Evolutionary conservation across 2,888 invertebrate genomes (phyloP).

Genomic region (Oegoconia quadripuncta): DNA sequence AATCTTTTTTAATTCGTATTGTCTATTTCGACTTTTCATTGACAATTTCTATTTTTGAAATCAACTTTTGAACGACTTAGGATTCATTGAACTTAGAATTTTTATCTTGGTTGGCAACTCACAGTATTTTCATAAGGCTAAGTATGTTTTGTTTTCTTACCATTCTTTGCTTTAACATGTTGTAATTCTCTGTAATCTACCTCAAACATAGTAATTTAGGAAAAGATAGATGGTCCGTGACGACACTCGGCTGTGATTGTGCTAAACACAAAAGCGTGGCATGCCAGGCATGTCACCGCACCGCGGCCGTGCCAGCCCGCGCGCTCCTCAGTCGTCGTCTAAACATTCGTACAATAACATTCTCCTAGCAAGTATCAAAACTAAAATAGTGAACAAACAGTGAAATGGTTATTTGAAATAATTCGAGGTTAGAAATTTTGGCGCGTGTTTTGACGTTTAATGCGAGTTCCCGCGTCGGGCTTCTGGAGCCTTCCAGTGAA

Average conservation of each 20-base stretch:
- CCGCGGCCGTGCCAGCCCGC: slow-evolving; percentile 50
- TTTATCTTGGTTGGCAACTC: too few relatives aligned
- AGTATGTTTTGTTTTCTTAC: too few relatives aligned
- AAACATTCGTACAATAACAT: slow-evolving; percentile 59
- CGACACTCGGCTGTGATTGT: slow-evolving; percentile 40
- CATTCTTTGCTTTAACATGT: too few relatives aligned
- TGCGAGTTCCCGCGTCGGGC: slow-evolving; percentile 25
- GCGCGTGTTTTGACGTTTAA: slow-evolving; percentile 22
- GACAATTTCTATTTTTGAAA: too few relatives aligned
- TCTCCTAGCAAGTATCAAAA: slow-evolving; percentile 26
- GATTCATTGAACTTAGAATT: too few relatives aligned
- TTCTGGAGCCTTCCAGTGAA: slow-evolving; percentile 37
- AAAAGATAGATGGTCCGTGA: slow-evolving; percentile 37
- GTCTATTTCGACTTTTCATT: too few relatives aligned
- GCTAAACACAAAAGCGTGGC: slow-evolving; percentile 55
- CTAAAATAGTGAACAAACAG: slow-evolving; percentile 22
- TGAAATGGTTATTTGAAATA: slow-evolving; percentile 18
- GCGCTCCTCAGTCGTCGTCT: slow-evolving; percentile 48
- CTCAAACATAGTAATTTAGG: too few relatives aligned
- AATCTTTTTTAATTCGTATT: too few relatives aligned
- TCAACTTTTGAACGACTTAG: too few relatives aligned
- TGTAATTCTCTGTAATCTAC: too few relatives aligned
- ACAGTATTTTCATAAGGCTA: too few relatives aligned
- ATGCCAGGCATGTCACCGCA: slow-evolving; percentile 35
- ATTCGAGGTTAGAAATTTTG: slow-evolving; percentile 27